These are phyloP conservation scores for Odocoileus virginianus DNA, from an alignment of 2,113 vertebrate genomes.

Conservation along the genomic window DNA sequence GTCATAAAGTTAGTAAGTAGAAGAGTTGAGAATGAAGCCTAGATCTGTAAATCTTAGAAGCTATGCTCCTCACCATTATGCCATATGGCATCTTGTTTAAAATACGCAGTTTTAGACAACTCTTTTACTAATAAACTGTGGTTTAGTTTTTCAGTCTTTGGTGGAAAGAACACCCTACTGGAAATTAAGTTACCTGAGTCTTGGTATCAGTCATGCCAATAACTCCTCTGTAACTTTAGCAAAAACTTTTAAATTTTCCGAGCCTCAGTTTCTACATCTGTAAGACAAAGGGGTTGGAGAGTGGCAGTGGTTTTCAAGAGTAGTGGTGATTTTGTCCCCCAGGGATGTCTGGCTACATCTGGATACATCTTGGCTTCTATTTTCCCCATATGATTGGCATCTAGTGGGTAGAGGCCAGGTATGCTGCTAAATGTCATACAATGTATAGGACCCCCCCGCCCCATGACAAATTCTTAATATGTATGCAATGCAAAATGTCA, in stretches of 20 bases:
- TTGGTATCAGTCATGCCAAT: not conserved
- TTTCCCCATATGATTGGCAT: not conserved
- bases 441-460: rapidly evolving
- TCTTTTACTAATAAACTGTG: not conserved
- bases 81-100: not conserved
- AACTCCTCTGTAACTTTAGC: not conserved
- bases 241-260: not conserved
- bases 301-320: not conserved
- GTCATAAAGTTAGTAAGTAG: not conserved
- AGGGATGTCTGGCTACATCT: not conserved
- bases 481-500: not conserved
- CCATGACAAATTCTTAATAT: not conserved
- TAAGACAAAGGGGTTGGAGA: not conserved
- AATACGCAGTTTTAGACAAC: not conserved
- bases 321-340: not conserved
- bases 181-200: not conserved
- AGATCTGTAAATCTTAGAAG: not conserved
- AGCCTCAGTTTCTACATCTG: not conserved
- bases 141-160: not conserved
- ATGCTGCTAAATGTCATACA: not conserved
- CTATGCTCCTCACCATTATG: not conserved
- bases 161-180: not conserved
- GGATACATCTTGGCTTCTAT: not conserved
- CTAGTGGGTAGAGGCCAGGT: not conserved
- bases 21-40: not conserved